A percentile compares a stretch with the other conserved stretches of the same genome.
phyloP scores from a whole-genome alignment of 2,797 vertebrate genomes.

The Spheniscus humboldti region DNA sequence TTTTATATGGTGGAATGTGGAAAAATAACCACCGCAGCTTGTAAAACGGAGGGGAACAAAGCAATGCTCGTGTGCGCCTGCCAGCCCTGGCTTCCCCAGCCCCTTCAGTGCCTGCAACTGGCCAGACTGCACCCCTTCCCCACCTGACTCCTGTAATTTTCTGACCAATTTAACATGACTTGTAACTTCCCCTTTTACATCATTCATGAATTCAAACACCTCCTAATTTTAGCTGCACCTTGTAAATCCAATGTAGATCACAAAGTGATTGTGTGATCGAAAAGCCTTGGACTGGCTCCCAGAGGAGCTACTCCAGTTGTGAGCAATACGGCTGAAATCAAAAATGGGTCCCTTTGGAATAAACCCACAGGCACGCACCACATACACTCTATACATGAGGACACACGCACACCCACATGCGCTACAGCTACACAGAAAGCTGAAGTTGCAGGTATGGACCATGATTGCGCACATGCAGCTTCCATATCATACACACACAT shows the following conservation, averaged over 20 bases:
- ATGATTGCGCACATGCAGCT: rapidly evolving
- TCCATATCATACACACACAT: rapidly evolving
- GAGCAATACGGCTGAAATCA: neutral
- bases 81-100: neutral
- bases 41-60: neutral
- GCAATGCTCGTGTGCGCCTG: neutral
- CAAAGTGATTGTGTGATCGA: neutral
- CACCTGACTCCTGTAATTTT: constrained; percentile 29
- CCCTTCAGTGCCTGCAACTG: neutral
- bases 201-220: neutral
- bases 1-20: constrained; percentile 27
- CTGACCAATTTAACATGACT: neutral
- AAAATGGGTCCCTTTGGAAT: neutral
- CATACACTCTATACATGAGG: neutral
- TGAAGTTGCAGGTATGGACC: neutral
- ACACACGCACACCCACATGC: rapidly evolving
- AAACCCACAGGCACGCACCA: neutral
- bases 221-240: constrained; percentile 25
- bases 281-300: neutral
- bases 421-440: neutral
- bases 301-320: neutral
- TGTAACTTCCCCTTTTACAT: constrained; percentile 22
- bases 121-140: neutral
- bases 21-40: constrained; percentile 20
- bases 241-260: constrained; percentile 8